These are phyloP conservation scores for Ceramica pisi DNA, from an alignment of 2,888 invertebrate genomes.

Conservation along the genomic window DNA sequence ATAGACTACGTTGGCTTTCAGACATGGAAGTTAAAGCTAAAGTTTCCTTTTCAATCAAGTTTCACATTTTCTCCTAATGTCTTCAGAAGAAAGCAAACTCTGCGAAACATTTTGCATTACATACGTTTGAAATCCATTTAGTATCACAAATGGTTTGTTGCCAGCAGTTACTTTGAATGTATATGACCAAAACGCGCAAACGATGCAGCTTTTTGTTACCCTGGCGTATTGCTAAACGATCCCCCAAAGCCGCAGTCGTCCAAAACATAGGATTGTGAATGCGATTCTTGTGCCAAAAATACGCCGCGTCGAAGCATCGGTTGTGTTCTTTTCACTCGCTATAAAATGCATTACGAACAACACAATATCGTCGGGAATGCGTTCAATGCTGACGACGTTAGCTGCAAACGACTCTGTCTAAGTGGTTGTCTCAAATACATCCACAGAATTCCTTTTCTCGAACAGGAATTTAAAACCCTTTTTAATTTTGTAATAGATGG, in stretches of 20 bases:
- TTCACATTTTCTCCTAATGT: neutral
- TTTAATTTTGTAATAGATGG: conserved; percentile 51
- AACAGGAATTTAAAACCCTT: conserved; percentile 42
- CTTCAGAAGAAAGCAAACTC: conserved; percentile 26
- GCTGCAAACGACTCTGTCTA: conserved; percentile 44
- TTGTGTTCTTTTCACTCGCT: conserved; percentile 57
- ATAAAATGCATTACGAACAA: conserved; percentile 65
- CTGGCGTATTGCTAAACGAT: conserved; percentile 64
- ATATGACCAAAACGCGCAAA: conserved; percentile 57
- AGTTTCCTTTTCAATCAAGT: conserved; percentile 7
- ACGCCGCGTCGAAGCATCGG: conserved; percentile 52
- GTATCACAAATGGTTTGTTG: conserved; percentile 59
- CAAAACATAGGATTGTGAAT: conserved; percentile 58
- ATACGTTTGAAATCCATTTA: conserved; percentile 50
- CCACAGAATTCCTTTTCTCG: conserved; percentile 35
- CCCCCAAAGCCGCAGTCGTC: conserved; percentile 52
- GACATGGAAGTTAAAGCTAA: neutral
- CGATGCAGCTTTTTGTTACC: conserved; percentile 53
- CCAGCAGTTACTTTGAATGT: conserved; percentile 54
- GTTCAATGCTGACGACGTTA: conserved; percentile 35
- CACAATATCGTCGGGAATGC: conserved; percentile 58
- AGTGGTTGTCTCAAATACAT: conserved; percentile 36
- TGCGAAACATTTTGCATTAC: conserved; percentile 25
- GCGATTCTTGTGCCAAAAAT: conserved; percentile 67
- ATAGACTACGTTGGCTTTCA: neutral